Base-by-base conservation (phyloP, 2,797 vertebrate genomes). In the Limosa lapponica region DNA sequence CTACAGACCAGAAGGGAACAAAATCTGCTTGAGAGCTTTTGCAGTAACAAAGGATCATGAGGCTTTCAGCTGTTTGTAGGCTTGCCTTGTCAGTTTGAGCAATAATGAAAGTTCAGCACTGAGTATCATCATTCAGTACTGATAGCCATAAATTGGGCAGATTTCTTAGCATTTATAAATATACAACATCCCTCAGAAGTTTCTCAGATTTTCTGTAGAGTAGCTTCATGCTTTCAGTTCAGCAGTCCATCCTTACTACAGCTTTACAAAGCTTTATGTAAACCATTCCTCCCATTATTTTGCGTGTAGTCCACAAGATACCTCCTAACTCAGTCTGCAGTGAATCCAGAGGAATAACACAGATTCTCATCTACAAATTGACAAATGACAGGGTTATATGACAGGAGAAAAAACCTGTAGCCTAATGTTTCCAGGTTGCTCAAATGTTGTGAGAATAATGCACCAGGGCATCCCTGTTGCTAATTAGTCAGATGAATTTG, bases 11-110 rank as follows among this genome's bases (percentile, higher is more conserved):
- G 48, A 94, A 82, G 19, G 34, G 51, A 66, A 65, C 3, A 2
- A 87, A 62, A 87, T 67, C 81, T 89, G 22, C 65, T 64, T 43
- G 34, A 86, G 77, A 84, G 81, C 37, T 73, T 87, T 89, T 89
- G 51, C 62, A 72, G 52, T 43, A 86, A 66, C 51, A 62, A 73
- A 90, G 85, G 54, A 80, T 65, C 37, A 32, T 25, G 46, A 82
- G 13, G 18, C 43, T 92, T 92, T 89, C 81, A 69, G n/a, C 64
- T 89, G 27, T 66, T 79, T 73, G 58, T 75, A 58, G 13, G 24
- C 27, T 72, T 87, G 51, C 39, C 46, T 58, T 84, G 36, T 64
- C 74, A 37, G 11, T 74, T 87, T 89, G 59, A 84, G 58, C 62
- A 87, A 65, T 8, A 81, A n/a, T 57, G 49, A 61, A 82, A 43